These are phyloP conservation scores for Chinchilla lanigera DNA, from an alignment of 2,113 vertebrate species.

Conservation along the genomic window DNA sequence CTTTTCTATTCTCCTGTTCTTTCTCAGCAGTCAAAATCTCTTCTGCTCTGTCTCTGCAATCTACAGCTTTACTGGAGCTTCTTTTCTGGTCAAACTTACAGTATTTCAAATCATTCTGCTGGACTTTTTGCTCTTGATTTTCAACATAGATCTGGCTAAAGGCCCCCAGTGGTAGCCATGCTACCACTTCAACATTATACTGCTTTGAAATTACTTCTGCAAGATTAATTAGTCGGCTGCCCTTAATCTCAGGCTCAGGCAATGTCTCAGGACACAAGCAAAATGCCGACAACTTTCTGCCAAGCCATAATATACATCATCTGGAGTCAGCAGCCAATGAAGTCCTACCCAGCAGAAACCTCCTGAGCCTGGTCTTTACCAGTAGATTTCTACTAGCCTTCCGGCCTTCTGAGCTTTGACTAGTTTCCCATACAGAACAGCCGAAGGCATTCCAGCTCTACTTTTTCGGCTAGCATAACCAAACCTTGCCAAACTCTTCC, in stretches of 20 bases:
- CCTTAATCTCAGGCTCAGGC: neutral
- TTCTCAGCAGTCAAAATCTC: too few species aligned
- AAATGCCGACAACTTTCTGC: neutral
- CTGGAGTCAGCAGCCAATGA: neutral
- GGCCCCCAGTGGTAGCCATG: neutral
- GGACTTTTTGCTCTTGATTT: neutral
- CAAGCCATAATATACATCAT: neutral
- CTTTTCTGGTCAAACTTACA: too few species aligned
- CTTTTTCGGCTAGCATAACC: neutral
- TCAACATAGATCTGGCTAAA: neutral
- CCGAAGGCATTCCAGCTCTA: neutral
- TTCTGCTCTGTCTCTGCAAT: too few species aligned
- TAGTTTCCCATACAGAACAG: neutral
- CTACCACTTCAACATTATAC: neutral
- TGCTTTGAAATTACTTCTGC: neutral
- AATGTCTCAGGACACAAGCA: neutral
- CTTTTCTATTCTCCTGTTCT: too few species aligned
- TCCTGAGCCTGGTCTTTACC: neutral
- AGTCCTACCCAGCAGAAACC: neutral
- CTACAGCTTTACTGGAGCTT: too few species aligned
- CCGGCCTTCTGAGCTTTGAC: neutral
- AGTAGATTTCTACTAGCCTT: neutral
- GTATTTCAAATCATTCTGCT: neutral
- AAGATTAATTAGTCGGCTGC: neutral
- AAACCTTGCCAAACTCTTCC: neutral